Evolutionary conservation across 2,113 vertebrate genomes (phyloP), one percentile per base, ranked within the genome.

Genomic region (Ictalurus furcatus): DNA sequence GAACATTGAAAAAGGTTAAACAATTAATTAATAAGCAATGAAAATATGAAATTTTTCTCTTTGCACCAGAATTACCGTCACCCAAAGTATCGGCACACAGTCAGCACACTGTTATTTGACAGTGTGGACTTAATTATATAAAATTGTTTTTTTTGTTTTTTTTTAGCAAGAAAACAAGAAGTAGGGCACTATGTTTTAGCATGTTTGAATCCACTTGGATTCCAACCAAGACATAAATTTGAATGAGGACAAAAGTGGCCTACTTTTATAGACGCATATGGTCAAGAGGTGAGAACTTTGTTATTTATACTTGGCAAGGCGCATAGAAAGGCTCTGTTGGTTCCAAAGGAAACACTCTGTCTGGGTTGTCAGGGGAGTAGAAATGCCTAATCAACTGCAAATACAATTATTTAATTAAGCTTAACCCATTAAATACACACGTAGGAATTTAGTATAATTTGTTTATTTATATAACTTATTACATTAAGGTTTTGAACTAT

Each of bases 391-490:
- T 12, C 9, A 65, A 28, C 13, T 0, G 25, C 63, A 34, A 34
- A n/a, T 69, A n/a, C 5, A 30, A 69, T 13, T 12, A 14, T 69
- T 5, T 30, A 19, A 69, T 4, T 4, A 69, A 21, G 6, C 37
- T 19, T 37, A 69, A 54, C 65, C 19, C 28, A 85, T 34, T 71
- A 73, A 73, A 52, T 30, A 85, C 84, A 37, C 67, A 73, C 17
- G 23, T 2, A 48, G 14, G 2, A 61, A 59, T 40, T 76, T 34
- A 23, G 8, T 28, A 21, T 12, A 21, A 34, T 79, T 21, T 11
- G 58, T 87, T 87, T 80, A 54, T 87, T 87, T 84, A 67, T 58
- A 87, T 23, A 44, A 74, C 3, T 23, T 16, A 58, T 19, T 69
- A 84, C 61, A 74, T 28, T 85, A 58, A 71, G 30, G 25, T 48